Percentiles rank a stretch among this genome's conserved stretches.
These are phyloP conservation scores for Dasypus novemcinctus DNA, from an alignment of 2,113 vertebrate species.

Conservation along the genomic window DNA sequence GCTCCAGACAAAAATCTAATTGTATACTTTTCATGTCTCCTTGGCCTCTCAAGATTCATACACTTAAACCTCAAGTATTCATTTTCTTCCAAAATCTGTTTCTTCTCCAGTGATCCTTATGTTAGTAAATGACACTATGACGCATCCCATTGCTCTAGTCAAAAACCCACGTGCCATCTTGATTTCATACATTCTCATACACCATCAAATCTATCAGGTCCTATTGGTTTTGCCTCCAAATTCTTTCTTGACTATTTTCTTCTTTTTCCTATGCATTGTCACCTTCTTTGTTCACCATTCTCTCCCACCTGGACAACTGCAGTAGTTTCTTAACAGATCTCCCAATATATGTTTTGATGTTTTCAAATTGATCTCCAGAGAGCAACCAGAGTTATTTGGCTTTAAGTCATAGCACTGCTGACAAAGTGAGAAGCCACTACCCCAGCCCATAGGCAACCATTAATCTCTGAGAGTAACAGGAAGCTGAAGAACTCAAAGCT, in stretches of 20 bases:
- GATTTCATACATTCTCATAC: neutral
- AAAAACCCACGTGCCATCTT: neutral
- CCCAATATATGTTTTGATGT: neutral
- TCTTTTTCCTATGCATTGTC: neutral
- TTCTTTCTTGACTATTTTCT: neutral
- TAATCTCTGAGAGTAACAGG: neutral
- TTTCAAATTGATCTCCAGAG: neutral
- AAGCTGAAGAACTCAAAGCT: neutral
- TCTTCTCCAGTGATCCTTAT: neutral
- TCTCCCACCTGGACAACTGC: neutral
- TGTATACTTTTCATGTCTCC: neutral
- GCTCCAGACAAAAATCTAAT: neutral
- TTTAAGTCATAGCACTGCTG: neutral
- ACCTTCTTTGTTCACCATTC: neutral
- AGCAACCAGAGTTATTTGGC: neutral
- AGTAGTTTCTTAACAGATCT: neutral
- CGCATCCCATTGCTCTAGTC: neutral
- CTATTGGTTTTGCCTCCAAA: neutral
- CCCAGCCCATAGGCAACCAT: neutral
- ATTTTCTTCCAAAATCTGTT: neutral
- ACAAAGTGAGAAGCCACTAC: neutral
- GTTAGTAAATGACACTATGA: neutral
- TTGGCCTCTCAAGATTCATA: neutral
- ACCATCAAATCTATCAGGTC: neutral
- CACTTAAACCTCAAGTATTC: neutral